These are phyloP conservation scores for Tinea pellionella DNA, from an alignment of 2,888 invertebrate genomes.

Conservation along the genomic window DNA sequence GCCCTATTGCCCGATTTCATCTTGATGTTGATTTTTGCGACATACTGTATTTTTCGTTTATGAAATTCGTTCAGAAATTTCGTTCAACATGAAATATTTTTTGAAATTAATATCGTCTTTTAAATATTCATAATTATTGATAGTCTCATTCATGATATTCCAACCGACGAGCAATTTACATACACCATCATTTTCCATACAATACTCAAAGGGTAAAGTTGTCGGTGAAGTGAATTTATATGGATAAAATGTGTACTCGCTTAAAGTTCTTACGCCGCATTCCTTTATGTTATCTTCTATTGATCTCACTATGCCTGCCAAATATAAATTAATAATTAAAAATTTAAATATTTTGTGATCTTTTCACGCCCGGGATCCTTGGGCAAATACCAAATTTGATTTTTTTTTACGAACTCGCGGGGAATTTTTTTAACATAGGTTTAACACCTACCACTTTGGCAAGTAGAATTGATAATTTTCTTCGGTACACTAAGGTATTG, in stretches of 20 bases:
- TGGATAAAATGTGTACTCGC: constrained; percentile 53
- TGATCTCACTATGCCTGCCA: constrained; percentile 39
- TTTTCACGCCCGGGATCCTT: background rate
- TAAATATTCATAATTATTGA: constrained; percentile 54
- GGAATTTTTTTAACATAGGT: too few species aligned
- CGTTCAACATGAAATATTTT: constrained; percentile 30
- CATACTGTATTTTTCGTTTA: too few species aligned
- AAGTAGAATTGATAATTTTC: constrained; percentile 41
- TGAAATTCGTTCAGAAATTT: too few species aligned
- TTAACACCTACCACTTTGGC: constrained; percentile 39
- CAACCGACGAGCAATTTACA: constrained; percentile 51
- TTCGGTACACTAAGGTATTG: constrained; percentile 50
- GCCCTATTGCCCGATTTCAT: too few species aligned
- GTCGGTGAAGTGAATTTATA: constrained; percentile 24
- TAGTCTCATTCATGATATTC: constrained; percentile 46
- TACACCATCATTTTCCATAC: constrained; percentile 38
- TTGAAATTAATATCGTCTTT: constrained; percentile 44
- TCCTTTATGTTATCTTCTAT: constrained; percentile 36
- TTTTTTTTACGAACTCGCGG: too few species aligned
- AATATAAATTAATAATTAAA: background rate
- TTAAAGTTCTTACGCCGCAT: constrained; percentile 42
- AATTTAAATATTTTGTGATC: background rate
- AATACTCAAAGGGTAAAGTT: constrained; percentile 44
- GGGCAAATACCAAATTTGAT: too few species aligned
- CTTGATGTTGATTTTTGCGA: too few species aligned